Percentiles rank a stretch among this genome's conserved stretches.
Evolutionary conservation across 2,113 vertebrate species (phyloP).

Genomic region (Taurulus bubalis): DNA sequence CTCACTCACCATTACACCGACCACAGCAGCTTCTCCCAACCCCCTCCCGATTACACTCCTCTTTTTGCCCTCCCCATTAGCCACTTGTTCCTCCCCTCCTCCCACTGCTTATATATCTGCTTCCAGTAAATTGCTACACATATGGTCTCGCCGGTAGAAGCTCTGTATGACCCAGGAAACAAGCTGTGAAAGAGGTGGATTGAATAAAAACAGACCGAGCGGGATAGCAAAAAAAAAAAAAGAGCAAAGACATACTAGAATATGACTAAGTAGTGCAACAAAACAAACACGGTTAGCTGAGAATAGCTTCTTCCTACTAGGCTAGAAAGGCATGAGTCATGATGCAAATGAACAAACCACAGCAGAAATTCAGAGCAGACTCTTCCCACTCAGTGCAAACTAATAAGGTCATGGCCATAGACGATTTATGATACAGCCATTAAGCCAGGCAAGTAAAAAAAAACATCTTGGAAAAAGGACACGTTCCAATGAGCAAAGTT

Average conservation of each 20-base stretch:
- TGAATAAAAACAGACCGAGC: conserved; percentile 1
- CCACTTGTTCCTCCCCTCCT: conserved; percentile 47
- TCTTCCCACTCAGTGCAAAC: background rate
- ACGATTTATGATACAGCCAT: background rate
- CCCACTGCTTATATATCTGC: conserved; percentile 37
- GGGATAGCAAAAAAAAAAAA: background rate
- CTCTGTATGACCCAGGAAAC: conserved; percentile 49
- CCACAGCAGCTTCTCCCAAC: conserved; percentile 16
- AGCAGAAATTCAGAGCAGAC: background rate
- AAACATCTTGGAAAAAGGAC: conserved; percentile 3
- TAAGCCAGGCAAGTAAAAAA: conserved; percentile 2
- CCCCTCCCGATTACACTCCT: conserved; percentile 19
- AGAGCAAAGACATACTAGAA: background rate
- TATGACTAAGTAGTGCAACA: background rate
- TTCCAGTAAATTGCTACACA: conserved; percentile 57
- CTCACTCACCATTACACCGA: conserved; percentile 17
- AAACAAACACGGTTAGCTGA: background rate
- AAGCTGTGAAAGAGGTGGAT: conserved; percentile 20
- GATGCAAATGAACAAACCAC: background rate
- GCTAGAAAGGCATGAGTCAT: background rate
- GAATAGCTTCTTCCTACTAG: background rate
- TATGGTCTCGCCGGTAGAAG: conserved; percentile 51
- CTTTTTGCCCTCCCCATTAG: conserved; percentile 21
- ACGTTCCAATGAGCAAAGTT: background rate
- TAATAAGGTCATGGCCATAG: background rate